phyloP scores from a whole-genome alignment of 2,888 invertebrate genomes.

The Xanthorhoe spadicearia region DNA sequence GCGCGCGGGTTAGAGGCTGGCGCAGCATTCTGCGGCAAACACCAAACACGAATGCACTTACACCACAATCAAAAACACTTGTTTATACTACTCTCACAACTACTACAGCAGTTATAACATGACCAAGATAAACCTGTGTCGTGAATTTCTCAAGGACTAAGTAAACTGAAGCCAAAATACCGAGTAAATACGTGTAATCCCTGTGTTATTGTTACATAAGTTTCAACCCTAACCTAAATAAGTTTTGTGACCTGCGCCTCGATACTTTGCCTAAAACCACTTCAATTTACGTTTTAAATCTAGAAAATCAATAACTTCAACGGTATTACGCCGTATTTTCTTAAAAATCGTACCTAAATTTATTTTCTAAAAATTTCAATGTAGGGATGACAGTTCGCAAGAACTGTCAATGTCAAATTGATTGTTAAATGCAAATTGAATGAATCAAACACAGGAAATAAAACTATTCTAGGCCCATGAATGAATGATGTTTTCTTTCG shows the following conservation, averaged over 20 bases:
- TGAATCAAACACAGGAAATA: too few species aligned
- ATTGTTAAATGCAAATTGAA: not conserved
- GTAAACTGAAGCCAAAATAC: constrained; percentile 15
- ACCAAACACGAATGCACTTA: constrained; percentile 37
- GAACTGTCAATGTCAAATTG: constrained; percentile 40
- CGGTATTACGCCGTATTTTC: constrained; percentile 53
- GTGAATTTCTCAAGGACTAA: constrained; percentile 28
- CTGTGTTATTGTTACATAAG: constrained; percentile 82
- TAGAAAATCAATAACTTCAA: constrained; percentile 38
- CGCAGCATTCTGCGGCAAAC: constrained; percentile 88
- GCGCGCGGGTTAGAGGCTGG: constrained; percentile 89
- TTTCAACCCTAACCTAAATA: constrained; percentile 75
- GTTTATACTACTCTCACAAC: constrained; percentile 32
- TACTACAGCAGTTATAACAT: constrained; percentile 15
- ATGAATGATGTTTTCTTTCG: constrained; percentile 18
- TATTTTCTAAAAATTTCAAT: constrained; percentile 48
- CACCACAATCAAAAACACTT: constrained; percentile 43
- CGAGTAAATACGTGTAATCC: constrained; percentile 53
- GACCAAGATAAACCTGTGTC: constrained; percentile 6
- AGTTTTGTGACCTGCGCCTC: constrained; percentile 25
- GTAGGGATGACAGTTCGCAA: constrained; percentile 54
- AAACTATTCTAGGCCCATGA: too few species aligned
- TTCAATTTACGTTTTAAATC: not conserved
- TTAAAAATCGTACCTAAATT: constrained; percentile 62
- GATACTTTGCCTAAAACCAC: not conserved